These are phyloP conservation scores for Pseudococcus jackbeardsleyi DNA, from an alignment of 2,888 invertebrate species.

Conservation along the genomic window DNA sequence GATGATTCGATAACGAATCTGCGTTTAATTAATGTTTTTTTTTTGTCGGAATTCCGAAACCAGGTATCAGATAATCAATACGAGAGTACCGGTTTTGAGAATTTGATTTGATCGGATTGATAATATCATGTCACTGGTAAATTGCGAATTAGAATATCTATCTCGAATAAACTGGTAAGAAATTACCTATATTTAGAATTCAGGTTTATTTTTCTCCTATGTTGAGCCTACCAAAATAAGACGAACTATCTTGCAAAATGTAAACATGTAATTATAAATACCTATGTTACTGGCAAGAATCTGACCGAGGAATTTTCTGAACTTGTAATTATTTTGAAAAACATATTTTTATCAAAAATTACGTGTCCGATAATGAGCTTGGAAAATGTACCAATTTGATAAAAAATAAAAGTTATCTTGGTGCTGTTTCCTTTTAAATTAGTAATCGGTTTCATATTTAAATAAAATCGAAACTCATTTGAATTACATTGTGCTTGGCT, in stretches of 20 bases:
- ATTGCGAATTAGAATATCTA: neutral
- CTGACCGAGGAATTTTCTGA: neutral
- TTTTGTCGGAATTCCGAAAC: neutral
- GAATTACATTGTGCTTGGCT: neutral
- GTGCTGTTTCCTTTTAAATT: neutral
- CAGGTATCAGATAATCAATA: too few relatives aligned
- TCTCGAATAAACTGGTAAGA: neutral
- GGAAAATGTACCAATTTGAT: constrained; percentile 15
- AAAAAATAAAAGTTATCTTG: neutral
- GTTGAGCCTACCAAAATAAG: neutral
- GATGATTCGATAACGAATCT: neutral
- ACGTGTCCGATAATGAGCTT: neutral
- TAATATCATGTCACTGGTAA: too few relatives aligned
- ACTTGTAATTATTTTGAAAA: neutral
- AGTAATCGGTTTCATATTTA: neutral
- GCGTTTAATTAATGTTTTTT: neutral
- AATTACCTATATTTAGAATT: neutral
- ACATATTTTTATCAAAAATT: neutral
- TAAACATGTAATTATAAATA: neutral
- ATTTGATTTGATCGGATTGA: too few relatives aligned
- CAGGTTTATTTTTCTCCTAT: too few relatives aligned
- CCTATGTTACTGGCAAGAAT: neutral
- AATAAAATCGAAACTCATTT: neutral
- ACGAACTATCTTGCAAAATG: neutral
- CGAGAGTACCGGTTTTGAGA: too few relatives aligned